phyloP scores from a whole-genome alignment of 2,113 vertebrate species.

The Pogona vitticeps region DNA sequence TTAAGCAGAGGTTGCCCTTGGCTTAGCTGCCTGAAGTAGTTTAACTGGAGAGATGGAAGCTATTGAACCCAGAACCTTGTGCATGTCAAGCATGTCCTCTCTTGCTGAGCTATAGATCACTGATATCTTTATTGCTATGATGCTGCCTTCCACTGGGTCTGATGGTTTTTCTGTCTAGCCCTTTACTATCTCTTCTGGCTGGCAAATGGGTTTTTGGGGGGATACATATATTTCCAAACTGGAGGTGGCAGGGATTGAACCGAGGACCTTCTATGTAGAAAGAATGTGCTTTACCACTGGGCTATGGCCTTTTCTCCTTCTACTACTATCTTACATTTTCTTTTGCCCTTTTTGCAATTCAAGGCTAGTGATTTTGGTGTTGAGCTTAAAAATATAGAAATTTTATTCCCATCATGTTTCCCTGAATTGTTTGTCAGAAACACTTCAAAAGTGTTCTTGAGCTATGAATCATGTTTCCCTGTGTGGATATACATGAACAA shows the following conservation, averaged over 20 bases:
- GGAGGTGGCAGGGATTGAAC: background rate
- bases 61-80: background rate
- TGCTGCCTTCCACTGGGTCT: background rate
- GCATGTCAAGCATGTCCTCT: background rate
- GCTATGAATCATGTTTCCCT: slow-evolving; percentile 72
- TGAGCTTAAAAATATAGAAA: slow-evolving; percentile 70
- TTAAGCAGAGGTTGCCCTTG: background rate
- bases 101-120: background rate
- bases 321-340: slow-evolving; percentile 9
- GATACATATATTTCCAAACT: background rate
- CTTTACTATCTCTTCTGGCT: background rate
- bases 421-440: slow-evolving; percentile 60
- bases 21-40: background rate
- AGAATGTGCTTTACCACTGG: background rate
- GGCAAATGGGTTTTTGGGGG: background rate
- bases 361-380: slow-evolving; percentile 63
- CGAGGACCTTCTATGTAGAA: background rate
- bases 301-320: slow-evolving; percentile 68
- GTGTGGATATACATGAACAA: slow-evolving; percentile 80
- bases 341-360: slow-evolving; percentile 43
- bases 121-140: background rate
- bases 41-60: background rate
- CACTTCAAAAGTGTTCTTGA: slow-evolving; percentile 62
- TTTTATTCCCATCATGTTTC: slow-evolving; percentile 68
- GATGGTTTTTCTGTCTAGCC: background rate